Evolutionary conservation across 2,888 invertebrate species (phyloP).

Genomic region (Thyatira batis): DNA sequence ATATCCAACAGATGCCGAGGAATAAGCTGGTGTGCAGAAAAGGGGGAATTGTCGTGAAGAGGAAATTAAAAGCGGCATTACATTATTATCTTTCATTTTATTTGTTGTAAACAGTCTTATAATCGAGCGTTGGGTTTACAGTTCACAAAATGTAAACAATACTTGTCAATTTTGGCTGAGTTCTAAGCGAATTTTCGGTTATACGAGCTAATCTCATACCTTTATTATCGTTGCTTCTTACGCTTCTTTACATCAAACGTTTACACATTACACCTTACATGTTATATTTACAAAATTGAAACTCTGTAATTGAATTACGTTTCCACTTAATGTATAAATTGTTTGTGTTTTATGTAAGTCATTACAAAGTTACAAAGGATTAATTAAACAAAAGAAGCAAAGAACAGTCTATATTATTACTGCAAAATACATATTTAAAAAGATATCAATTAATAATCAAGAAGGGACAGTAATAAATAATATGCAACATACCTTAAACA

Average conservation of each 20-base stretch:
- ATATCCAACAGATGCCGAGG: no score
- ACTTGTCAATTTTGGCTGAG: conserved; percentile 71
- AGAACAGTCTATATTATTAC: neutral
- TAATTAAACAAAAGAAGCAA: neutral
- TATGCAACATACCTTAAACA: no score
- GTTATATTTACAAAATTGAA: conserved; percentile 72
- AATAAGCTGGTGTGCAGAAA: no score
- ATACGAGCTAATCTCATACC: conserved; percentile 58
- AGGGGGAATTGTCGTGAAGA: no score
- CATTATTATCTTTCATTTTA: conserved; percentile 52
- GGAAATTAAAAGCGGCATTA: conserved; percentile 18
- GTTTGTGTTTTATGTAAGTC: conserved; percentile 3
- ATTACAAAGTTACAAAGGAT: neutral
- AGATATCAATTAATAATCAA: no score
- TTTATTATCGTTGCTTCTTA: conserved; percentile 59
- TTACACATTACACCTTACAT: conserved; percentile 53
- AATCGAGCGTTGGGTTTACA: conserved; percentile 74
- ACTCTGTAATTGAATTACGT: conserved; percentile 71
- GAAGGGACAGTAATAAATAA: neutral
- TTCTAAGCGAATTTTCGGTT: conserved; percentile 71
- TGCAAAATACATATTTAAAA: neutral
- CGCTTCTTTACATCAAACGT: conserved; percentile 48
- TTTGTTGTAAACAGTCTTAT: conserved; percentile 81
- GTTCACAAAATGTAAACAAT: conserved; percentile 62
- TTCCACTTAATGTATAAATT: conserved; percentile 33